Base-by-base conservation (phyloP, 2,888 invertebrate genomes). In the Pecten maximus region DNA sequence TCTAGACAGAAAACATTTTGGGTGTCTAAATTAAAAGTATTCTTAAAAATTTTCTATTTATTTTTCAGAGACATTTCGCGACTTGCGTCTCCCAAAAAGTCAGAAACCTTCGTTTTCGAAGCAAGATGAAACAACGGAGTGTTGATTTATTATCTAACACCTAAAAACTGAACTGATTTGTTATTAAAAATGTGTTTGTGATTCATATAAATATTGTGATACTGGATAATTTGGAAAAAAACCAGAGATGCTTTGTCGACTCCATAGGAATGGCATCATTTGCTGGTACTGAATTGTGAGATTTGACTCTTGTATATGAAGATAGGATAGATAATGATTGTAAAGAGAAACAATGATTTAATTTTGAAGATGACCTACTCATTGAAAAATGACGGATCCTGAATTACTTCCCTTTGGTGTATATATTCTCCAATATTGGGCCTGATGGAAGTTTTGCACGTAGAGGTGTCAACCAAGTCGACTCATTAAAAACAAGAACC, bases 31-130 rank as follows among this genome's bases (percentile, higher is more conserved):
- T 35, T 74, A 74, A 28, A 74, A 74, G 0, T 35, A 74, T 74
- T 74, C 74, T 74, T 28, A 74, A 74, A 74, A 74, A 15, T 74
- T 74, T 74, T 74, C 74, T 74, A 35, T 74, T 90, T 40, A 87
- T 19, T 50, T 89, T 89, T 87, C 89, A 91, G 91, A 91, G 91
- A 40, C 39, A 39, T 87, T 92, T 92, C 74, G 88, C 89, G 40
- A 91, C 88, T 87, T 88, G 91, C 8, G 88, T 92, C 12, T 92
- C 92, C 54, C 91, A 92, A 91, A 92, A 92, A 88, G 88, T 91
- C 40, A 88, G 91, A 23, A 54, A 91, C 50, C 88, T 87, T n/a
- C 91, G 91, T 50, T 91, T 88, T 48, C 40, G 40, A 60, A 86
- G 40, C 60, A 89, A 89, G 89, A 35, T 40, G 89, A 89, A 86